Evolutionary conservation across 2,888 invertebrate genomes (phyloP).

Genomic region (Myopa testacea): DNA sequence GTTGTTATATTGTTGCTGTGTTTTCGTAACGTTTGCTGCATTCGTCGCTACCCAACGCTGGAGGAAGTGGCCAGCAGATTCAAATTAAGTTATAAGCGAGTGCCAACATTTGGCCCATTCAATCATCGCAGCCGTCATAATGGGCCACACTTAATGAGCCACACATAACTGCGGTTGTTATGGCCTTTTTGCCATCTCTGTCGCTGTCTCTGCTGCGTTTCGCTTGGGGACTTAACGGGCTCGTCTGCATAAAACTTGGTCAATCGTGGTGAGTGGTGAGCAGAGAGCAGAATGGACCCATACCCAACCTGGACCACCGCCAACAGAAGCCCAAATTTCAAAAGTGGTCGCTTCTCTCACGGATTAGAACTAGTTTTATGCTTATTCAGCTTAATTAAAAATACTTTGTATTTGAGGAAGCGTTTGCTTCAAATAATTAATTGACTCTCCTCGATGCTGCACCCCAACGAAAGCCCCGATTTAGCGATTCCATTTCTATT

Average conservation of each 20-base stretch:
- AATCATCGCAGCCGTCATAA: not conserved
- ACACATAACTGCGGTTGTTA: not conserved
- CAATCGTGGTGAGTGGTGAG: slow-evolving; percentile 11
- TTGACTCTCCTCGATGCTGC: not conserved
- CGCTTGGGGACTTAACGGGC: not conserved
- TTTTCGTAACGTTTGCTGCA: not conserved
- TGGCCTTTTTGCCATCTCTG: not conserved
- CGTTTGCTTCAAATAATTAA: not conserved
- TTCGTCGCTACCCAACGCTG: not conserved
- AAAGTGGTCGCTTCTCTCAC: not conserved
- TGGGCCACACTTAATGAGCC: slow-evolving; percentile 13
- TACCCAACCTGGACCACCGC: slow-evolving; percentile 2
- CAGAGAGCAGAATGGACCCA: not conserved
- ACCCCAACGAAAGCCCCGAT: too few species aligned
- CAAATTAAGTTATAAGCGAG: slow-evolving; percentile 20
- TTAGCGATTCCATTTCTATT: not conserved
- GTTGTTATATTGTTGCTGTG: slow-evolving; percentile 1
- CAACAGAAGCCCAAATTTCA: not conserved
- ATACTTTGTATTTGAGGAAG: not conserved
- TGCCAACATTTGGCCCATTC: not conserved
- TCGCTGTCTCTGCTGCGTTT: not conserved
- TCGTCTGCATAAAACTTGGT: slow-evolving; percentile 22
- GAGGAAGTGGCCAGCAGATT: not conserved
- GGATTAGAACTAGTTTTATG: slow-evolving; percentile 11
- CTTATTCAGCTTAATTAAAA: slow-evolving; percentile 10